A percentile compares a stretch with the other conserved stretches of the same genome.
These are phyloP conservation scores for Lycia hirtaria DNA, from an alignment of 2,888 invertebrate species.

Conservation along the genomic window DNA sequence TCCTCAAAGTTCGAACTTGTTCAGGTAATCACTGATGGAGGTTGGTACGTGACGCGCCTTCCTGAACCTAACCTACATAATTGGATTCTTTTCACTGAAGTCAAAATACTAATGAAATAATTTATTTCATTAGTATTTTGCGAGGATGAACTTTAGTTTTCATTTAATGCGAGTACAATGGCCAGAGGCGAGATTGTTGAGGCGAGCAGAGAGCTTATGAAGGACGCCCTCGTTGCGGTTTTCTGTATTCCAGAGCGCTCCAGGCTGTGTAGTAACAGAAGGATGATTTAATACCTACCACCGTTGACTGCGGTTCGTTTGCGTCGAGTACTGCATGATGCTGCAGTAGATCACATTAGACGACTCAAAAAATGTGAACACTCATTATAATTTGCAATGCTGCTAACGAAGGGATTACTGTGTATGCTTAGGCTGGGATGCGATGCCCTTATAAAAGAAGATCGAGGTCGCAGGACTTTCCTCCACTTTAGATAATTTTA, in stretches of 20 bases:
- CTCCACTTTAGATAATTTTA: constrained; percentile 27
- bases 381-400: constrained; percentile 36
- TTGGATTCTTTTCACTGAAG: constrained; percentile 30
- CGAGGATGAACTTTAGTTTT: constrained; percentile 18
- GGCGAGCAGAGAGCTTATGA: constrained; percentile 44
- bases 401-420: constrained; percentile 55
- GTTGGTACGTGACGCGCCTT: constrained; percentile 51
- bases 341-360: constrained; percentile 39
- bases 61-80: constrained; percentile 37
- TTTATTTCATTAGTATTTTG: no score
- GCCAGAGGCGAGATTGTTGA: constrained; percentile 42
- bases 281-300: constrained; percentile 39
- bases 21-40: constrained; percentile 50
- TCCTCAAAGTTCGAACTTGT: constrained; percentile 51
- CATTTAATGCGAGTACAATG: constrained; percentile 32
- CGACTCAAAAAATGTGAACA: constrained; percentile 32
- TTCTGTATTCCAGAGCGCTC: constrained; percentile 44
- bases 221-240: constrained; percentile 43
- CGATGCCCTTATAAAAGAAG: constrained; percentile 14
- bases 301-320: constrained; percentile 41
- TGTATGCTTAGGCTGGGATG: constrained; percentile 12
- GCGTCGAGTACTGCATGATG: constrained; percentile 45
- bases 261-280: constrained; percentile 37
- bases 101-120: constrained; percentile 27
- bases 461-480: constrained; percentile 38